phyloP scores from a whole-genome alignment of 1,140 invertebrate species.

The Eumaeus atala region DNA sequence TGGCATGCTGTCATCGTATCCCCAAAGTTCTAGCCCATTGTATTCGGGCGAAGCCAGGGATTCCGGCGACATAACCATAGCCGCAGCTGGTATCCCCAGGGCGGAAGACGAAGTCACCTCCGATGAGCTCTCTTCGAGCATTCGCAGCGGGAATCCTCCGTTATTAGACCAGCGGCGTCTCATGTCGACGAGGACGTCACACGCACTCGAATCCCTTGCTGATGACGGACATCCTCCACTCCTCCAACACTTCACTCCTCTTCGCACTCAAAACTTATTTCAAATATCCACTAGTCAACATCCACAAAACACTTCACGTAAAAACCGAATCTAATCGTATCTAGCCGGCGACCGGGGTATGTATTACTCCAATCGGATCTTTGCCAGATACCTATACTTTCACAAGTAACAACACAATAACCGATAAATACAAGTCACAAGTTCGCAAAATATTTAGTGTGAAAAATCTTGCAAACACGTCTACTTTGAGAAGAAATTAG shows the following conservation, averaged over 20 bases:
- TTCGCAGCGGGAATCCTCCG: constrained; percentile 78
- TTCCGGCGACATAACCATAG: constrained; percentile 80
- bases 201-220: constrained; percentile 49
- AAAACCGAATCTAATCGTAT: constrained; percentile 54
- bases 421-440: constrained; percentile 42
- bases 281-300: constrained; percentile 49
- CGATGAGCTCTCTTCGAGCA: constrained; percentile 82
- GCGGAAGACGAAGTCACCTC: constrained; percentile 84
- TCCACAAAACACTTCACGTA: constrained; percentile 22
- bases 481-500: constrained; percentile 41
- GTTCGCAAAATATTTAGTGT: constrained; percentile 23
- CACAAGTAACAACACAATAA: constrained; percentile 48
- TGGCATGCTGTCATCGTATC: constrained; percentile 74
- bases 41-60: constrained; percentile 80
- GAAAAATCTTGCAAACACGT: constrained; percentile 24
- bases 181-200: constrained; percentile 73
- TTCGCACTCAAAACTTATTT: constrained; percentile 59
- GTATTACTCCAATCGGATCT: constrained; percentile 41
- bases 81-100: constrained; percentile 69
- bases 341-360: constrained; percentile 39
- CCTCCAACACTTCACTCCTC: constrained; percentile 66
- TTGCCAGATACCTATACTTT: constrained; percentile 7
- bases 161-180: constrained; percentile 82
- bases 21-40: constrained; percentile 88
- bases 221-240: constrained; percentile 60